These are phyloP conservation scores for Kradibia gibbosae DNA, from an alignment of 1,140 invertebrate genomes.

Conservation along the genomic window DNA sequence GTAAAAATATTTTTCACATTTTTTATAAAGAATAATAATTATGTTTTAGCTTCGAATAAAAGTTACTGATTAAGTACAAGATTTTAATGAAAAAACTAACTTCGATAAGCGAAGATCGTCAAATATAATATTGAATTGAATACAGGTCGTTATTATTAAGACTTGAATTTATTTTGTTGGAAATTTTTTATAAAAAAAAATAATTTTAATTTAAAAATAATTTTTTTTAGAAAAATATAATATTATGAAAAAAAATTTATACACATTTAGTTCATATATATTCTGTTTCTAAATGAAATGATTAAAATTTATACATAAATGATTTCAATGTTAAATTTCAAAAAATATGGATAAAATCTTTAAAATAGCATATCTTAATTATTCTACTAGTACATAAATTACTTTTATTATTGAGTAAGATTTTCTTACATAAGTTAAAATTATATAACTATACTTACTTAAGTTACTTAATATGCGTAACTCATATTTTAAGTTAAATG, in stretches of 20 bases:
- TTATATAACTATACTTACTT: slow-evolving; percentile 21
- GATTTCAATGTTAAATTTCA: slow-evolving; percentile 2
- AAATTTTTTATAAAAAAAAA: no score
- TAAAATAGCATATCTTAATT: slow-evolving; percentile 14
- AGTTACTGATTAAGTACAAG: no score
- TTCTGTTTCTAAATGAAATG: neutral
- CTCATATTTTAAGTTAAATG: neutral
- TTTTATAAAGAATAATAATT: no score
- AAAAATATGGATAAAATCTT: neutral
- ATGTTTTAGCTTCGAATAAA: no score
- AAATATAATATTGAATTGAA: no score
- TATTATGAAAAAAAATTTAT: no score
- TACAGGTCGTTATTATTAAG: no score
- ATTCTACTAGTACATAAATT: slow-evolving; percentile 1
- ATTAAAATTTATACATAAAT: neutral
- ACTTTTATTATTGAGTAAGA: slow-evolving; percentile 11
- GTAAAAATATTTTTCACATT: no score
- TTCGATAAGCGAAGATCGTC: no score
- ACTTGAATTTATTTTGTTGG: no score
- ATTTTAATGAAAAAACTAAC: no score
- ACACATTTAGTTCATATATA: neutral
- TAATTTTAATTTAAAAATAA: neutral
- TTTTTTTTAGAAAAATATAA: neutral
- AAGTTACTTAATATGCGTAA: slow-evolving; percentile 1
- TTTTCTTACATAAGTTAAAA: slow-evolving; percentile 3